Base-by-base conservation (phyloP, 2,113 vertebrate genomes). In the Calypte anna region DNA sequence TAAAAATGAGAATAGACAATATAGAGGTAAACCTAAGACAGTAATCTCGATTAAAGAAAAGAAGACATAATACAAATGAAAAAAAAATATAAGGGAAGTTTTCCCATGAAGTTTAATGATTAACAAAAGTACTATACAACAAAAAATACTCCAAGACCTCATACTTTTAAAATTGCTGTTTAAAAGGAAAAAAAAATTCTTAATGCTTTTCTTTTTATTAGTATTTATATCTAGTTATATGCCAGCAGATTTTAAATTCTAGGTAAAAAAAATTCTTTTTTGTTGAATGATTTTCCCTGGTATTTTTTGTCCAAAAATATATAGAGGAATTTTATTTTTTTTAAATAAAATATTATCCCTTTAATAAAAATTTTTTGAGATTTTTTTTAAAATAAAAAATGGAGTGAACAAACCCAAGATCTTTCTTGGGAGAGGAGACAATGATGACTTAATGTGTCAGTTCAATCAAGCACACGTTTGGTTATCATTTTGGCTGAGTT, bases 111-210 rank as follows among this genome's bases (percentile, higher is more conserved):
- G 0, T 68, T 63, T 3, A 18, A 73, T 20, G 17, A 30, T 13
- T 19, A 27, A 24, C 10, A 64, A 50, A 33, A 33, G 33, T 33
- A 33, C 33, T 33, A 33, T 33, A 33, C 33, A 33, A 33, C 33
- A 33, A 33, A 33, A 33, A 33, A 33, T 33, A 15, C 1, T 81
- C 14, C 3, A 58, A 63, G 48, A 14, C 1, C 3, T 21, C 67
- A 63, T 3, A 48, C 16, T 7, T 57, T 66, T 46, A 0, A 50
- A 81, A 48, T 48, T 33, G 3, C 0, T 62, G 25, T 23, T 62
- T 43, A 38, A 3, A 33, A 21, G 3, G 6, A 24, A 38, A 33
- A 22, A 57, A 14, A 16, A 16, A 1, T 4, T 7, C 3, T 30
- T 20, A 10, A 23, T 43, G 4, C 0, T 43, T 77, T 43, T 58